Evolutionary conservation across 2,888 invertebrate genomes (phyloP).

Genomic region (Panopea generosa): DNA sequence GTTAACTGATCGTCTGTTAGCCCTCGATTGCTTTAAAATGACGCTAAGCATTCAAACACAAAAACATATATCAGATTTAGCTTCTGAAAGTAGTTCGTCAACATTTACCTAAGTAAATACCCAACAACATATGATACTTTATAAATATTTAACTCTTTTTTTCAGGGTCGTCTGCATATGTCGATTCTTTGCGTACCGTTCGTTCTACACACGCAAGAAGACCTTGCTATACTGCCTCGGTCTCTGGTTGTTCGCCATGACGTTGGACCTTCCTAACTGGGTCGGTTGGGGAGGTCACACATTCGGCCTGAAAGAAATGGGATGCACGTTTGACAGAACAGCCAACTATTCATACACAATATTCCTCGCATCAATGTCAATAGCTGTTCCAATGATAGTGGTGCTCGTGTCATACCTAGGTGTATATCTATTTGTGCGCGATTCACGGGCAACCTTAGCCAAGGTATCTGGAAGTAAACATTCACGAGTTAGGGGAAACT

Average conservation of each 20-base stretch:
- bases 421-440: slow-evolving; percentile 59
- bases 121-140: no score
- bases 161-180: slow-evolving; percentile 69
- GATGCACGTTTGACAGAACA: slow-evolving; percentile 72
- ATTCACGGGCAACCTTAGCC: slow-evolving; percentile 23
- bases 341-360: slow-evolving; percentile 70
- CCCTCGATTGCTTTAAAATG: no score
- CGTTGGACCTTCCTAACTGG: slow-evolving; percentile 73
- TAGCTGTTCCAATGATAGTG: slow-evolving; percentile 63
- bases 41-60: no score
- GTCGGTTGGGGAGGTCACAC: slow-evolving; percentile 73
- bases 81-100: no score
- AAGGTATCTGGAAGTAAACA: slow-evolving; percentile 25
- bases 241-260: slow-evolving; percentile 61
- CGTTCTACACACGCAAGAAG: slow-evolving; percentile 64
- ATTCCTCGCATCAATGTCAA: slow-evolving; percentile 64
- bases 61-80: no score
- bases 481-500: slow-evolving; percentile 14
- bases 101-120: no score
- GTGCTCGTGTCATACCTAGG: slow-evolving; percentile 63
- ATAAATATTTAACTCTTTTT: slow-evolving; percentile 5
- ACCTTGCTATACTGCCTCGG: slow-evolving; percentile 59
- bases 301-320: slow-evolving; percentile 72
- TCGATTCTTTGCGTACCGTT: slow-evolving; percentile 59
- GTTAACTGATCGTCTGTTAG: no score